These are phyloP conservation scores for Cydia amplana DNA, from an alignment of 1,140 invertebrate species.

Conservation along the genomic window DNA sequence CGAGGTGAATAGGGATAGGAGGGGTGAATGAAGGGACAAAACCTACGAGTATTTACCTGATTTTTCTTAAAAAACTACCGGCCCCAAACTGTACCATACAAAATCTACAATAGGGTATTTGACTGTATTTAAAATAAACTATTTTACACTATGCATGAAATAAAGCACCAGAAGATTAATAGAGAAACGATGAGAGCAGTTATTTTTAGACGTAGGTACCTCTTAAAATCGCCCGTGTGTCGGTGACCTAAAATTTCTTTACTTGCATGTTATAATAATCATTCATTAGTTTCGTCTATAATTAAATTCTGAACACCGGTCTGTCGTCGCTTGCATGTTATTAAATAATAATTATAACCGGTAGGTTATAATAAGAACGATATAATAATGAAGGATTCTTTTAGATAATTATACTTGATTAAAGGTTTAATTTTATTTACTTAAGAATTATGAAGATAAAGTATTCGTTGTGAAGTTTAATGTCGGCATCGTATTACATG, in stretches of 20 bases:
- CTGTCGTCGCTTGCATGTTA: slow-evolving; percentile 42
- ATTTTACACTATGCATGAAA: too few species aligned
- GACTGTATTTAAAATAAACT: too few species aligned
- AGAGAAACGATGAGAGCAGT: too few species aligned
- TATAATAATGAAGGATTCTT: not conserved
- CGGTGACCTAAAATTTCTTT: not conserved
- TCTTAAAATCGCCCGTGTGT: not conserved
- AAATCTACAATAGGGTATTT: too few species aligned
- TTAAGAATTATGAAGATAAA: not conserved
- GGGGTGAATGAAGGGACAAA: too few species aligned
- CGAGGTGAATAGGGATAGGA: too few species aligned
- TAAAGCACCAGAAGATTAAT: too few species aligned
- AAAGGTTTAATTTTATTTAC: slow-evolving; percentile 3
- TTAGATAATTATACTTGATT: not conserved
- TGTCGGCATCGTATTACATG: not conserved
- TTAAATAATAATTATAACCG: slow-evolving; percentile 43
- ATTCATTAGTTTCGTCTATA: slow-evolving; percentile 30
- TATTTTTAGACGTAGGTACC: too few species aligned
- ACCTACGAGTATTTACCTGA: too few species aligned
- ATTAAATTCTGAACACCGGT: slow-evolving; percentile 42
- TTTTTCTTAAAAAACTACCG: too few species aligned
- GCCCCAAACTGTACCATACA: too few species aligned
- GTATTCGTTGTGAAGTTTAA: not conserved
- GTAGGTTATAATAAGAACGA: not conserved
- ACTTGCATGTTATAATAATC: not conserved